phyloP scores from a whole-genome alignment of 2,888 invertebrate genomes.

The Callosobruchus maculatus region DNA sequence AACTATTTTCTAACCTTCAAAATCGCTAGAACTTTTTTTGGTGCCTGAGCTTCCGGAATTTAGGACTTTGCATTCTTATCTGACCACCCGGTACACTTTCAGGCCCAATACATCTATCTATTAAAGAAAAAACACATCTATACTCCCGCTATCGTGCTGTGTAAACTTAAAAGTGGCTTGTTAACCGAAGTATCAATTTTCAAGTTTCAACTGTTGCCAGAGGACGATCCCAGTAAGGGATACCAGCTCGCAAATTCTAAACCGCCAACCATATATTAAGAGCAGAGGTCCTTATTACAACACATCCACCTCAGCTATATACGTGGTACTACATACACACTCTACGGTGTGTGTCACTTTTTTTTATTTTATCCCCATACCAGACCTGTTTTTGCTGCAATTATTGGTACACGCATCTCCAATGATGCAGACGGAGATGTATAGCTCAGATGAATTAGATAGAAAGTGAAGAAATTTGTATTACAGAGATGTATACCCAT shows the following conservation, averaged over 20 bases:
- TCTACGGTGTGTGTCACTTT: not conserved
- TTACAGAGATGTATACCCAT: no score
- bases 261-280: not conserved
- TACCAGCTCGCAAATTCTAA: not conserved
- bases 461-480: no score
- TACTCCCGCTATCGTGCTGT: no score
- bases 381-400: constrained; percentile 26
- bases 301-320: not conserved
- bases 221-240: not conserved
- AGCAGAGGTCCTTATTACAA: not conserved
- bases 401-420: constrained; percentile 12
- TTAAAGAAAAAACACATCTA: no score
- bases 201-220: not conserved
- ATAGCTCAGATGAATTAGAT: not conserved
- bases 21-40: no score
- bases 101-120: no score
- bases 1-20: no score
- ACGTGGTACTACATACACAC: not conserved
- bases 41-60: no score
- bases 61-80: no score
- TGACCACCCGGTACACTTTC: no score
- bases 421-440: not conserved
- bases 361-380: not conserved
- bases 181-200: no score
- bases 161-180: no score